phyloP scores from a whole-genome alignment of 1,140 invertebrate genomes.

The Orchesella cincta region DNA sequence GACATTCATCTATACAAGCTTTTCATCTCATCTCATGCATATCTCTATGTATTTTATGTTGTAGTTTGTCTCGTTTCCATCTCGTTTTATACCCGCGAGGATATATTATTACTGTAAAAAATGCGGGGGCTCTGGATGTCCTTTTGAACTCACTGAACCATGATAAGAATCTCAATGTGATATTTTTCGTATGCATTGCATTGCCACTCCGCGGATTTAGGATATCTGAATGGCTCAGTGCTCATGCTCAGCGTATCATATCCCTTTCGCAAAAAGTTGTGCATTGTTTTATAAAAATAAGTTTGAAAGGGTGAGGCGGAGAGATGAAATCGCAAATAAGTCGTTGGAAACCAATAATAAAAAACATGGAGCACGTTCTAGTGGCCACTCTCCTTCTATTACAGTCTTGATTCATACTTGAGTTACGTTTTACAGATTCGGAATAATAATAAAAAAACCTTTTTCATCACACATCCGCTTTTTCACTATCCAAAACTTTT shows the following conservation, averaged over 20 bases:
- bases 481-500: too few relatives aligned
- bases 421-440: too few relatives aligned
- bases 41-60: background rate
- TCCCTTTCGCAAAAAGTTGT: background rate
- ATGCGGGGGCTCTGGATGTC: background rate
- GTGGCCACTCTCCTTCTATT: too few relatives aligned
- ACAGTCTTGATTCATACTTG: too few relatives aligned
- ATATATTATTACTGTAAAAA: background rate
- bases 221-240: background rate
- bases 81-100: background rate
- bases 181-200: background rate
- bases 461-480: too few relatives aligned
- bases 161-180: constrained; percentile 5
- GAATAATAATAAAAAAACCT: too few relatives aligned
- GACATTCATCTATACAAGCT: constrained; percentile 23
- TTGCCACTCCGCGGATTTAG: background rate
- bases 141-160: constrained; percentile 7
- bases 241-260: background rate
- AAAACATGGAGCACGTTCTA: too few relatives aligned
- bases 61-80: background rate
- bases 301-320: too few relatives aligned
- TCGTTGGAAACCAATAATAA: too few relatives aligned
- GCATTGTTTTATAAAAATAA: too few relatives aligned
- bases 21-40: background rate
- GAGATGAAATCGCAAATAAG: too few relatives aligned